Base-by-base conservation (phyloP, 2,113 vertebrate species). In the Triplophysa tibetana region DNA sequence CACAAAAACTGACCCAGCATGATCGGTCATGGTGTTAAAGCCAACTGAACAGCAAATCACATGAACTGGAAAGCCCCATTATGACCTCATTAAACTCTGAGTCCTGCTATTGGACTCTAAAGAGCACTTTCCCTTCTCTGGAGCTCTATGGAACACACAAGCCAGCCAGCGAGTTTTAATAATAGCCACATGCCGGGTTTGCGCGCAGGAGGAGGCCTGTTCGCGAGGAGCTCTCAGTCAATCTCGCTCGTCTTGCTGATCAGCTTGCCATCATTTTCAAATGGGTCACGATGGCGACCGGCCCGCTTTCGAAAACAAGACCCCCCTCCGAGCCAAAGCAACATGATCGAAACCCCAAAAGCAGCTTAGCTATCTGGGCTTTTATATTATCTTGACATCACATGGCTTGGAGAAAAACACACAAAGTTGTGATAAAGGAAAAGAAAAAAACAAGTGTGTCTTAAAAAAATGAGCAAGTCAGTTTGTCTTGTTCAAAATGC, bases 31-130 rank as follows among this genome's bases (percentile, higher is more conserved):
- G 50, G 62, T 58, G 56, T 82, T 73, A 70, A 83, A 73, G 7
- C 54, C 79, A 65, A 69, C 43, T 8, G 48, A 68, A 64, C 63
- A 41, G 52, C 61, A 77, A 76, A 82, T 77, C 73, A 21, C 77
- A 80, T 84, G 73, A 73, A 82, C 64, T 77, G 16, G 4, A 65
- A 50, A 80, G 69, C 79, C 69, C 64, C 45, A 56, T 43, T 80
- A 80, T 17, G 74, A 80, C 81, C 79, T 85, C 67, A 79, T 85
- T 81, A 85, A 86, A 84, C 82, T 70, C 76, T 78, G 78, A 65
- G 65, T 62, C 85, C 52, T 56, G 70, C 63, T 69, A 81, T 48
- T 77, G 76, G 67, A 24, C 62, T 79, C 43, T 79, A 83, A 83
- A 78, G 79, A 78, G 72, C 19, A 7, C 61, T 58, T 6, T 38